Evolutionary conservation across 1,140 invertebrate genomes (phyloP).

Genomic region (Oedothorax gibbosus): DNA sequence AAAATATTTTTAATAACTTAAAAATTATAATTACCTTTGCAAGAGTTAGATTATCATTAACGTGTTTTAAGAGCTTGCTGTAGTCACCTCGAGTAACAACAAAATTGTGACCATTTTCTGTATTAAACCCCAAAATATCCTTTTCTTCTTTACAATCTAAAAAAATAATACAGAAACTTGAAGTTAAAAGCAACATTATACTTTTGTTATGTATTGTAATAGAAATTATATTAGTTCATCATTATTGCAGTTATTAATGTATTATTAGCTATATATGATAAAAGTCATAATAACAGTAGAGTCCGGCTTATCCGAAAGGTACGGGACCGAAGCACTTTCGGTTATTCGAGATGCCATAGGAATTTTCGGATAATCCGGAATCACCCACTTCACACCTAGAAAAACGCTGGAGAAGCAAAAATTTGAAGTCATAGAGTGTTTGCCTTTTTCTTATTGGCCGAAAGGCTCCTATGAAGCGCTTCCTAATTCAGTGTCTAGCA

Average conservation of each 20-base stretch:
- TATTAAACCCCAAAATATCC: constrained; percentile 58
- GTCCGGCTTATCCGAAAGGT: neutral
- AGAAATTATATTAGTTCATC: neutral
- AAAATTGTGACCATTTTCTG: constrained; percentile 79
- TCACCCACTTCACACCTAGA: too few relatives aligned
- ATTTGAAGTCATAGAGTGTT: too few relatives aligned
- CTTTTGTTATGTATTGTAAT: neutral
- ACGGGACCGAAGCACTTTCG: neutral
- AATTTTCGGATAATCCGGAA: too few relatives aligned
- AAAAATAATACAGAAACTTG: constrained; percentile 64
- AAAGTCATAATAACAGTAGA: neutral
- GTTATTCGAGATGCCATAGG: neutral
- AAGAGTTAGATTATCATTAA: constrained; percentile 75
- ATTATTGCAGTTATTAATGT: neutral
- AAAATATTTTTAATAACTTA: neutral
- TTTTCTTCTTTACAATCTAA: constrained; percentile 72
- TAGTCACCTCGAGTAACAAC: constrained; percentile 89
- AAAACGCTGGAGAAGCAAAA: too few relatives aligned
- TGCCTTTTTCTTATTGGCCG: too few relatives aligned
- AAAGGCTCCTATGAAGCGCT: too few relatives aligned
- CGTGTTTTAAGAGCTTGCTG: constrained; percentile 77
- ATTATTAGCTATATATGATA: neutral
- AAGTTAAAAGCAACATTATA: neutral
- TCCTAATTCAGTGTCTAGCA: too few relatives aligned
- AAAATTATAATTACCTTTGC: constrained; percentile 77